Evolutionary conservation across 2,888 invertebrate species (phyloP).

Genomic region (Netelia melanura): DNA sequence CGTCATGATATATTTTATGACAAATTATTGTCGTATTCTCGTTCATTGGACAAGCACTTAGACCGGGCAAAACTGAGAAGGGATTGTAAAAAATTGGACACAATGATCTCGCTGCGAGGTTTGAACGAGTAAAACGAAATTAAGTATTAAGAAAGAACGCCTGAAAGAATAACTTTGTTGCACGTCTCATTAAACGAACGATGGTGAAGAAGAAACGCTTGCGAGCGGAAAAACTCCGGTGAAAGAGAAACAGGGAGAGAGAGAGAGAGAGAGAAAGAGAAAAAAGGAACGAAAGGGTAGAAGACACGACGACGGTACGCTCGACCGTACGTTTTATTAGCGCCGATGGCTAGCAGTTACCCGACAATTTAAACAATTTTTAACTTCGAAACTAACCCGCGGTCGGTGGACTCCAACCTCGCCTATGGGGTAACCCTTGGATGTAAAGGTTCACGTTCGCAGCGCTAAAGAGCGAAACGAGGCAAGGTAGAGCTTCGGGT

Average conservation of each 20-base stretch:
- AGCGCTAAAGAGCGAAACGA: not conserved
- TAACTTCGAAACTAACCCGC: slow-evolving; percentile 80
- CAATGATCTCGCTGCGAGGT: slow-evolving; percentile 10
- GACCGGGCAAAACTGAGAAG: not conserved
- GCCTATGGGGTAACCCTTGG: slow-evolving; percentile 39
- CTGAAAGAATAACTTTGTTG: slow-evolving; percentile 34
- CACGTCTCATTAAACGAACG: slow-evolving; percentile 29
- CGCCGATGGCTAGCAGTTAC: slow-evolving; percentile 82
- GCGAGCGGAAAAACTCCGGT: slow-evolving; percentile 31
- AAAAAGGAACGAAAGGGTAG: slow-evolving; percentile 33
- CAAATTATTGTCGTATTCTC: not conserved
- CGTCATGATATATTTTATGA: not conserved
- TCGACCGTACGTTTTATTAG: slow-evolving; percentile 81
- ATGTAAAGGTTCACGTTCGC: slow-evolving; percentile 41
- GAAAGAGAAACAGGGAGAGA: slow-evolving; percentile 42
- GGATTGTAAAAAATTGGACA: slow-evolving; percentile 2
- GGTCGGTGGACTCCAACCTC: slow-evolving; percentile 54
- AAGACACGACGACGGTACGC: slow-evolving; percentile 49
- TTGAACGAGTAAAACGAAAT: slow-evolving; percentile 24
- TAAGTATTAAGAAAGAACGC: slow-evolving; percentile 16
- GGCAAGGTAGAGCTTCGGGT: slow-evolving; percentile 22
- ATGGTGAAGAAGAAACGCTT: slow-evolving; percentile 9
- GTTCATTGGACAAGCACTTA: not conserved
- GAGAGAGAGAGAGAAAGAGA: slow-evolving; percentile 38
- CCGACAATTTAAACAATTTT: slow-evolving; percentile 84